Base-by-base conservation (phyloP, 2,888 invertebrate genomes). In the Apeira syringaria region DNA sequence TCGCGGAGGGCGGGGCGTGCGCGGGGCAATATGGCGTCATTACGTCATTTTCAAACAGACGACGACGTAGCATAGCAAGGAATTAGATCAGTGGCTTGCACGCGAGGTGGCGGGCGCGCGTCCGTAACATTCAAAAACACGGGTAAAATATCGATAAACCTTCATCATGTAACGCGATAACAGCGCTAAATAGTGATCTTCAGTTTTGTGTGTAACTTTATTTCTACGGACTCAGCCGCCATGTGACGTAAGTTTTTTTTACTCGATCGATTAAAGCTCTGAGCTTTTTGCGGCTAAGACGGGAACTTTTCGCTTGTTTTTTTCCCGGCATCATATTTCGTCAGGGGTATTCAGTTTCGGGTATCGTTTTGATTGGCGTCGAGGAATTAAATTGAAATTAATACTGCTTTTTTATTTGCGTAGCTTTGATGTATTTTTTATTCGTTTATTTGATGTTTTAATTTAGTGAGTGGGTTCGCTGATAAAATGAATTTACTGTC, bases 61-160 rank as follows among this genome's bases (percentile, higher is more conserved):
- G 80, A 61, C 79, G 80, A 15, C 15, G 15, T 15, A 15, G 15
- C 2, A 4, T 78, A 75, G 75, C 75, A 80, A 70, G 71, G 72
- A 87, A 86, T 85, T 87, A 79, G 88, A 85, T 82, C 88, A 88
- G 88, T 88, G 72, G 74, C 78, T 67, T 69, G 65, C 66, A 70
- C 61, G 76, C 74, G 61, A 61, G 64, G 69, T 58, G 64, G 57
- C 43, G 71, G 56, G 61, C 68, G 80, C 47, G 50, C 53, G 56
- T 51, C 41, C 41, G 35, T 38, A 60, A 44, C 53, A 63, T 13
- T 27, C 9, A 9, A 3, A 47, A 47, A 48, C 51, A 45, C 50
- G 53, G 42, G 40, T 37, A 49, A 53, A 44, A 48, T 40, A 35
- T 38, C 53, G 53, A 50, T 48, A 41, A 36, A 47, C 45, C 47